A percentile compares a stretch with the other conserved stretches of the same genome.
Conservation (phyloP, 2,113 vertebrate species). For the Drymodes brunneopygia region DNA sequence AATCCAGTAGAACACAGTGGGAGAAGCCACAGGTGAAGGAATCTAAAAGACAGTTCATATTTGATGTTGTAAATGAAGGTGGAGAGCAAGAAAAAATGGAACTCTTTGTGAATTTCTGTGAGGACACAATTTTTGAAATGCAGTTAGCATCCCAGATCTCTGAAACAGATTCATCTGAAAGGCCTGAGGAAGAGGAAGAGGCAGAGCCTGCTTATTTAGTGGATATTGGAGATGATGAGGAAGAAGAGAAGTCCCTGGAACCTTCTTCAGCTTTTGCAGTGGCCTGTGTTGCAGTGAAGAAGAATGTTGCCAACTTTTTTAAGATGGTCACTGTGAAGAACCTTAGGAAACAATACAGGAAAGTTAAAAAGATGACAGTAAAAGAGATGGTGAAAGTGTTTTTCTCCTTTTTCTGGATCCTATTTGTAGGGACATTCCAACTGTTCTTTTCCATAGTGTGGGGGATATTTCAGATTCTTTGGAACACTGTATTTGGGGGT, state of each 20-base stretch:
- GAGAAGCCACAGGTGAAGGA: slow-evolving; percentile 98
- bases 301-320: slow-evolving; percentile 76
- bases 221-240: slow-evolving; percentile 79
- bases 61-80: slow-evolving; percentile 98
- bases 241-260: slow-evolving; percentile 75
- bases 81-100: slow-evolving; percentile 99
- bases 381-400: slow-evolving; percentile 87
- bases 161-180: slow-evolving; percentile 85
- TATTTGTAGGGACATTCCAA: slow-evolving; percentile 84
- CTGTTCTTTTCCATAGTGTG: slow-evolving; percentile 83
- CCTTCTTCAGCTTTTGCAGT: slow-evolving; percentile 87
- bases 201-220: slow-evolving; percentile 69
- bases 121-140: slow-evolving; percentile 99
- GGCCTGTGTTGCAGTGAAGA: slow-evolving; percentile 84
- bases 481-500: slow-evolving; percentile 93
- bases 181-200: slow-evolving; percentile 79
- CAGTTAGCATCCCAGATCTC: slow-evolving; percentile 96
- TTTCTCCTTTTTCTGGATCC: slow-evolving; percentile 90
- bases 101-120: slow-evolving; percentile 98
- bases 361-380: slow-evolving; percentile 87
- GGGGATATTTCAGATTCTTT: slow-evolving; percentile 92
- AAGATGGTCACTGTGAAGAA: slow-evolving; percentile 86
- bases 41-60: slow-evolving; percentile 97
- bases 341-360: slow-evolving; percentile 84
- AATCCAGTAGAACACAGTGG: slow-evolving; percentile 96